Evolutionary conservation across 2,797 vertebrate species (phyloP), one percentile per base, ranked within the genome.

Genomic region (Acridotheres tristis): DNA sequence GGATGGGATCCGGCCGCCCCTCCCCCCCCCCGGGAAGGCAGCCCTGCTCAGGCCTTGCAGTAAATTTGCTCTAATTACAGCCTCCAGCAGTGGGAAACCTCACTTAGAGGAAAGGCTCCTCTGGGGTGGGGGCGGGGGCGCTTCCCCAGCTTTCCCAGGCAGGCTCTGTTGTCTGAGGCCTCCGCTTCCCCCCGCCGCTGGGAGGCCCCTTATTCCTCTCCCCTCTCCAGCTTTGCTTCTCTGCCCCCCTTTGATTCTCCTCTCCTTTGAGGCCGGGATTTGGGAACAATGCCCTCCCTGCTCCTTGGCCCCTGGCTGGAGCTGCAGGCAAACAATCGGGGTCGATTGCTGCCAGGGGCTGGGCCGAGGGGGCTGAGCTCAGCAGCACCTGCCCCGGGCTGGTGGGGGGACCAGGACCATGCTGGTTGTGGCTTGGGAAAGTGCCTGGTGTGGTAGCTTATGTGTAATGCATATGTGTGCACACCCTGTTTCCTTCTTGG

Each of bases 31-130:
- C 89, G 94, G 93, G 94, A 97, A 96, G 96, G 96, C 97, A 96
- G 97, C 95, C 61, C 89, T 93, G 96, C 94, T 94, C 97, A 97
- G 96, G 93, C 97, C 89, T 96, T 97, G 97, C 97, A 97, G 97
- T 97, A 97, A 95, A 94, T 97, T 97, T 97, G 97, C 97, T 97
- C 97, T 98, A 98, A 98, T 98, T 98, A 98, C 96, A 97, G 97
- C 97, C 97, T 97, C 97, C 96, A 97, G 97, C 97, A 89, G 96
- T 97, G 97, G 97, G 97, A 98, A 98, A 97, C 97, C 97, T 98
- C 97, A 97, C 97, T 97, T 97, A 97, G 95, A 97, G 97, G 95
- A 97, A 97, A 93, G 96, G 97, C 95, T 97, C 81, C 94, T 94
- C 90, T 94, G 76, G 71, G 48, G 69, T 96, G 95, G 96, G 96